Evolutionary conservation across 2,797 vertebrate species (phyloP).

Genomic region (Sebastiscus tertius): DNA sequence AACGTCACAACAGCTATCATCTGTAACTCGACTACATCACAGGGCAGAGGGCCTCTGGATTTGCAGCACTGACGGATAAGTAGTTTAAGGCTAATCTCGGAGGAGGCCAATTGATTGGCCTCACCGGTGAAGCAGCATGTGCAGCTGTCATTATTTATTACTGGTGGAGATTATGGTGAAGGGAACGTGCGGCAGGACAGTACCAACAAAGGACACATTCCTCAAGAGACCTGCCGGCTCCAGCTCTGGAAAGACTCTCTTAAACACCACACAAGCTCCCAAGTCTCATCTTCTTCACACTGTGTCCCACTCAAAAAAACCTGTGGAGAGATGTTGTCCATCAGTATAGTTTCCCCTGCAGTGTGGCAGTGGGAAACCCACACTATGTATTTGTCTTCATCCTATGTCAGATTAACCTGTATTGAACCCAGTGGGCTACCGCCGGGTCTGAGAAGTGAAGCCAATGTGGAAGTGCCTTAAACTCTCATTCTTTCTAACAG

Average conservation of each 20-base stretch:
- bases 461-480: neutral
- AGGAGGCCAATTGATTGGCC: slow-evolving; percentile 87
- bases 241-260: slow-evolving; percentile 11
- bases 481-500: too few relatives aligned
- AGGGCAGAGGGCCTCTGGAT: slow-evolving; percentile 69
- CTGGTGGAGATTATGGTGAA: slow-evolving; percentile 71
- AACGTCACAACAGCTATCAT: slow-evolving; percentile 23
- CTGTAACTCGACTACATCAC: slow-evolving; percentile 47
- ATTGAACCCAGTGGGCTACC: neutral
- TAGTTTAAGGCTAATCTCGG: slow-evolving; percentile 88
- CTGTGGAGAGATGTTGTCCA: slow-evolving; percentile 8
- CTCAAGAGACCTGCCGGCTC: slow-evolving; percentile 14
- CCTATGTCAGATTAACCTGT: neutral
- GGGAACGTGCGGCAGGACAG: slow-evolving; percentile 40
- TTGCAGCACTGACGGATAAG: slow-evolving; percentile 82
- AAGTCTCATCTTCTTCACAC: slow-evolving; percentile 26
- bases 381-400: neutral
- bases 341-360: neutral
- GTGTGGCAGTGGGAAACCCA: neutral
- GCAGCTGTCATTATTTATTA: slow-evolving; percentile 89
- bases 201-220: slow-evolving; percentile 8
- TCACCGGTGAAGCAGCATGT: slow-evolving; percentile 81
- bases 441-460: neutral
- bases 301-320: neutral
- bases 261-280: slow-evolving; percentile 5